Evolutionary conservation across 2,113 vertebrate species (phyloP).

Genomic region (Colaptes auratus): DNA sequence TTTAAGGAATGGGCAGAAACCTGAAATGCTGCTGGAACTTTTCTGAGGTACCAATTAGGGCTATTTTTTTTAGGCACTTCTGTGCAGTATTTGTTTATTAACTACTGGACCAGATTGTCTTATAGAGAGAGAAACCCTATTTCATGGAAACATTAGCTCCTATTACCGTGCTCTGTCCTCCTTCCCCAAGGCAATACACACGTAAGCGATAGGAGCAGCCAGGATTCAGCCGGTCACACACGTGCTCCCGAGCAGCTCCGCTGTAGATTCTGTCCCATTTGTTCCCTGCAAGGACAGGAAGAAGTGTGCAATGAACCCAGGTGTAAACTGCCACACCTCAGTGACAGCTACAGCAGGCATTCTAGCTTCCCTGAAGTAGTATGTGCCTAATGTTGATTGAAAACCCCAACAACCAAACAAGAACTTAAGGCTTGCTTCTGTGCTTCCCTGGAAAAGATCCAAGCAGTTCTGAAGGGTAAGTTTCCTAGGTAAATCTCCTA

Average conservation of each 20-base stretch:
- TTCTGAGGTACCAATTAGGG: not conserved
- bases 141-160: not conserved
- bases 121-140: not conserved
- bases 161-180: conserved; percentile 94
- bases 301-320: conserved; percentile 29
- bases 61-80: not conserved
- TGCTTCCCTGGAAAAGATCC: conserved; percentile 60
- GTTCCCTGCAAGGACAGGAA: conserved; percentile 76
- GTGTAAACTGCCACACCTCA: conserved; percentile 11
- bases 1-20: not conserved
- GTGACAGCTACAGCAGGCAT: conserved; percentile 22
- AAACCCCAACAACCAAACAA: not conserved
- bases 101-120: not conserved
- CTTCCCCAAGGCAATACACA: conserved; percentile 91
- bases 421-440: not conserved
- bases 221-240: conserved; percentile 90
- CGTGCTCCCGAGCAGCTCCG: conserved; percentile 85
- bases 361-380: conserved; percentile 6
- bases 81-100: not conserved
- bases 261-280: conserved; percentile 91
- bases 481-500: conserved; percentile 33
- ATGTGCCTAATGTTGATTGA: not conserved
- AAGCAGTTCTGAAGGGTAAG: not conserved
- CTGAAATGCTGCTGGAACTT: not conserved
- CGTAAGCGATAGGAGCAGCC: conserved; percentile 88